Base-by-base conservation (phyloP, 2,888 invertebrate species). In the Melanostoma scalare region DNA sequence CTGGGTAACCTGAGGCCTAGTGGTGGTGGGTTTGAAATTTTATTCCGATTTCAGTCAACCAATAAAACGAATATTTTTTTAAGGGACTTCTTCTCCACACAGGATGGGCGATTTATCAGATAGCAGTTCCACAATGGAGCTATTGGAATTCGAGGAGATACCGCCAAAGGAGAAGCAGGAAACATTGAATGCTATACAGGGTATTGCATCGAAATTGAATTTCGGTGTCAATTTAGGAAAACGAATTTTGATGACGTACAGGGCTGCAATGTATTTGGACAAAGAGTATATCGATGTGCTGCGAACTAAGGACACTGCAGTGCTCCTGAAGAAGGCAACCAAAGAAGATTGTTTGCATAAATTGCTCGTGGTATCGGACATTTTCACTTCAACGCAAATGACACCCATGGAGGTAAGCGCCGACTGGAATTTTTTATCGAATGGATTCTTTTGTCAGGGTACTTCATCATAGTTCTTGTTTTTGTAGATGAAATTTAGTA, bases 301-400 rank as follows among this genome's bases (percentile, higher is more conserved):
- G 42, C 91, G 91, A 1, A 92, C 92, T 40, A 91, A 91, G 67
- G 92, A 94, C 87, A 92, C 92, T 0, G 89, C 91, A 42, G 89
- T 91, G 76, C 89, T 94, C 75, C 88, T 94, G 9, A 92, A 92
- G 86, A 92, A 92, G 72, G 92, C 93, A 8, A 90, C 93, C 8
- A 91, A 91, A 9, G 92, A 92, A 52, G 92, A 93, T 86, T 93
- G 93, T 76, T 89, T 92, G 69, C 92, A 93, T 86, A 94, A 94
- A 86, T 87, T 94, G 46, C 91, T 93, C 85, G 92, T 94, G 0
- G 93, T 93, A n/a, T 92, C 92, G 84, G 94, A 94, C 87, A 92
- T 94, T 78, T 92, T 93, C 79, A 89, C 89, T 2, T 93, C 94
- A 2, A 94, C 93, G 63, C 92, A 93, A 69, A 92, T 94, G 90